phyloP scores from a whole-genome alignment of 2,797 vertebrate genomes.

The Sebastes umbrosus region DNA sequence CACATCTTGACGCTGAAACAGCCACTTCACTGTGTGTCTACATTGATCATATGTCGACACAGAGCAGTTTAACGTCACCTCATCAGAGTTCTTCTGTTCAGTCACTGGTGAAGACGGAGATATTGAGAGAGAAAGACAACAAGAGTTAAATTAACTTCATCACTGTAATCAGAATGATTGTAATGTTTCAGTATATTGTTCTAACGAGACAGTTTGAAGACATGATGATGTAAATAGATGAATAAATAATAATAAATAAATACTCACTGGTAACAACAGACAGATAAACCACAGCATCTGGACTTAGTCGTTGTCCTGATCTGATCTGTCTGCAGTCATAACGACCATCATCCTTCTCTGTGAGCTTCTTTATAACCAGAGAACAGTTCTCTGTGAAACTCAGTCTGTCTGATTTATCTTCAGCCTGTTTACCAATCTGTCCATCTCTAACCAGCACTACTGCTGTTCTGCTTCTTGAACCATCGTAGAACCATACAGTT shows the following conservation, averaged over 20 bases:
- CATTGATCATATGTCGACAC: background rate
- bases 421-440: no score
- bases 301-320: background rate
- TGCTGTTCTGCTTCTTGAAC: no score
- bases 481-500: no score
- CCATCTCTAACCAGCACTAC: no score
- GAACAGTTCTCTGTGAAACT: background rate
- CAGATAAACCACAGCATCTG: rapidly evolving
- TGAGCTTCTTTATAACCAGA: constrained; percentile 14
- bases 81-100: rapidly evolving
- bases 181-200: background rate
- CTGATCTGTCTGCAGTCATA: background rate
- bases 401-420: background rate
- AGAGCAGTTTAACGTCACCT: background rate
- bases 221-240: no score
- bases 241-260: background rate
- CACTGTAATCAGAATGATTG: background rate
- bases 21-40: background rate
- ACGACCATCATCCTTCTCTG: rapidly evolving
- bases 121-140: background rate
- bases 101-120: constrained; percentile 24
- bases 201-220: background rate
- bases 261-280: constrained; percentile 27
- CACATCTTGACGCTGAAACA: rapidly evolving
- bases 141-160: background rate